Evolutionary conservation across 1,140 invertebrate species (phyloP).

Genomic region (Scaptodrosophila lebanonensis): DNA sequence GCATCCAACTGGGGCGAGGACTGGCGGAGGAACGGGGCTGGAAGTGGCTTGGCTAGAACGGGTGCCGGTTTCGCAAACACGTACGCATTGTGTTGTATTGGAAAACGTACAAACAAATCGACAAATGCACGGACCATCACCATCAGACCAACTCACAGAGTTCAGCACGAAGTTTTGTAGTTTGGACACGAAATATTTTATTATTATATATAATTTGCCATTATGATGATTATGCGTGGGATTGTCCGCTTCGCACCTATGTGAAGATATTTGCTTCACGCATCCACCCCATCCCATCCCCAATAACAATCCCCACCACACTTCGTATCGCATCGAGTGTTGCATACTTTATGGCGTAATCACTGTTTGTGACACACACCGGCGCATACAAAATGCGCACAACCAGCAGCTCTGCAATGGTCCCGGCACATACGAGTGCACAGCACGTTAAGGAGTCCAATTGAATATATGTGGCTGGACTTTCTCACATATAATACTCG

Average conservation of each 20-base stretch:
- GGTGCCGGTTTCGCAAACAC: conserved; percentile 33
- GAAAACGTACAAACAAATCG: conserved; percentile 20
- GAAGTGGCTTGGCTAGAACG: background rate
- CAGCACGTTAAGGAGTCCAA: conserved; percentile 15
- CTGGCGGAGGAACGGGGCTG: conserved; percentile 2
- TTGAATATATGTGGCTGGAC: conserved; percentile 28
- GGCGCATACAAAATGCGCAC: background rate
- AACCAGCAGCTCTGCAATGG: background rate
- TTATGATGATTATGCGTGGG: conserved; percentile 70
- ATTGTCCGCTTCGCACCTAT: conserved; percentile 16
- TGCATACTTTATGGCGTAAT: conserved; percentile 69
- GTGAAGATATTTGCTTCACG: conserved; percentile 14
- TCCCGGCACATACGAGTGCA: no score
- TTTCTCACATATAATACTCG: no score
- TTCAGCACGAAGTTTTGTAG: conserved; percentile 53
- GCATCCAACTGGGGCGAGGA: background rate
- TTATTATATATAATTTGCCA: conserved; percentile 75
- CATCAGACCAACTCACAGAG: background rate
- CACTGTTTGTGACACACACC: conserved; percentile 22
- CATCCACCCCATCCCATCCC: background rate
- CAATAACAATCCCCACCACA: conserved; percentile 39
- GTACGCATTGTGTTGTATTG: conserved; percentile 57
- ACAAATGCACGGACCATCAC: conserved; percentile 5
- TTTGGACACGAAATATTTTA: conserved; percentile 73
- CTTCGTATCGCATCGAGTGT: conserved; percentile 35